phyloP scores from a whole-genome alignment of 1,140 invertebrate genomes.

The Megathymus violae region DNA sequence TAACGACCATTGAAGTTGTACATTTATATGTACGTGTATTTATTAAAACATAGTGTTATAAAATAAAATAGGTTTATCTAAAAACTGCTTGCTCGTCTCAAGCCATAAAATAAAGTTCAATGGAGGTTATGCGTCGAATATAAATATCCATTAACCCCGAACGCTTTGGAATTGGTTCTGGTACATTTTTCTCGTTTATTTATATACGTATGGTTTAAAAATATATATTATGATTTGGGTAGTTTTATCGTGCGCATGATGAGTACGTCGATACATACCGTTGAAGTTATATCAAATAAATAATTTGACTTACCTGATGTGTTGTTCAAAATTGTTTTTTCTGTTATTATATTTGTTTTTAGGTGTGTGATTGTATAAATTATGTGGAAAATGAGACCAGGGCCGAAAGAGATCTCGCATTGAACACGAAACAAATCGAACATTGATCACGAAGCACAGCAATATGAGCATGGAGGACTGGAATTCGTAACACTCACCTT shows the following conservation, averaged over 20 bases:
- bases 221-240: constrained; percentile 40
- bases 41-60: too few species aligned
- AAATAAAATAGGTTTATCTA: too few species aligned
- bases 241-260: constrained; percentile 46
- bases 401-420: constrained; percentile 77
- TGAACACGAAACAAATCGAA: constrained; percentile 53
- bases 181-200: constrained; percentile 70
- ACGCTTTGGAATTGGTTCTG: constrained; percentile 76
- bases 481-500: constrained; percentile 52
- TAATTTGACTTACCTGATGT: constrained; percentile 35
- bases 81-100: too few species aligned
- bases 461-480: constrained; percentile 57
- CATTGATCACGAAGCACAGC: constrained; percentile 62
- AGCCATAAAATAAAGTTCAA: too few species aligned
- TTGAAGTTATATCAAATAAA: constrained; percentile 16
- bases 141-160: constrained; percentile 16
- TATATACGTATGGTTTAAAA: constrained; percentile 11
- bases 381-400: constrained; percentile 76
- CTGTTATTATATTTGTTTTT: constrained; percentile 62
- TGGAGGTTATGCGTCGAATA: constrained; percentile 1
- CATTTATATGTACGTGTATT: too few species aligned
- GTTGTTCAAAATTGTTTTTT: constrained; percentile 61
- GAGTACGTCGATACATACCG: constrained; percentile 26
- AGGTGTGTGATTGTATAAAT: constrained; percentile 66
- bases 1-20: too few species aligned